phyloP scores from a whole-genome alignment of 2,797 vertebrate genomes.

The Moxostoma hubbsi region DNA sequence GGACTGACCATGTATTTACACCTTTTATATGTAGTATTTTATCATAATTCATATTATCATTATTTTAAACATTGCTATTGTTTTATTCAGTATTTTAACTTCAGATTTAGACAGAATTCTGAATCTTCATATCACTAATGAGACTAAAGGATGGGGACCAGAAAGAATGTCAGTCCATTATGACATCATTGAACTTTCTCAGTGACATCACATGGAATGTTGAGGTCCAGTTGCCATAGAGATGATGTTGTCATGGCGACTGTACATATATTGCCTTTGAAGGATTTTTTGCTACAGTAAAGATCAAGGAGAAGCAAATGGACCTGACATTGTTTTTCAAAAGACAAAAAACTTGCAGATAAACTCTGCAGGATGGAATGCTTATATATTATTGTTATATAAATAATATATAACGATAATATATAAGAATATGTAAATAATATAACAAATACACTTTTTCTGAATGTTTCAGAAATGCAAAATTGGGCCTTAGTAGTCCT shows the following conservation, averaged over 20 bases:
- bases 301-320: constrained; percentile 34
- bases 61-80: constrained; percentile 71
- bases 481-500: too few relatives aligned
- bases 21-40: constrained; percentile 70
- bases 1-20: constrained; percentile 52
- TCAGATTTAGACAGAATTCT: constrained; percentile 61
- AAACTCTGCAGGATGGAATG: constrained; percentile 39
- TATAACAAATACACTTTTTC: too few relatives aligned
- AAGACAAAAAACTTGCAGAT: constrained; percentile 15
- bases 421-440: too few relatives aligned
- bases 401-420: too few relatives aligned
- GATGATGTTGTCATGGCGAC: constrained; percentile 83
- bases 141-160: constrained; percentile 24
- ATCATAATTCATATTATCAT: constrained; percentile 66
- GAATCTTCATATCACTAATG: constrained; percentile 17
- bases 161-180: constrained; percentile 31
- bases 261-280: constrained; percentile 80
- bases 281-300: constrained; percentile 78
- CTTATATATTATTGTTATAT: neutral
- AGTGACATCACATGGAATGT: constrained; percentile 72
- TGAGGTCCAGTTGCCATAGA: constrained; percentile 80
- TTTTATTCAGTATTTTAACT: constrained; percentile 78
- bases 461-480: too few relatives aligned
- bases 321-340: constrained; percentile 74
- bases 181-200: constrained; percentile 64